Percentiles rank a stretch among this genome's conserved stretches.
These are phyloP conservation scores for Myioborus melanocephalus DNA, from an alignment of 2,797 vertebrate species.

Conservation along the genomic window DNA sequence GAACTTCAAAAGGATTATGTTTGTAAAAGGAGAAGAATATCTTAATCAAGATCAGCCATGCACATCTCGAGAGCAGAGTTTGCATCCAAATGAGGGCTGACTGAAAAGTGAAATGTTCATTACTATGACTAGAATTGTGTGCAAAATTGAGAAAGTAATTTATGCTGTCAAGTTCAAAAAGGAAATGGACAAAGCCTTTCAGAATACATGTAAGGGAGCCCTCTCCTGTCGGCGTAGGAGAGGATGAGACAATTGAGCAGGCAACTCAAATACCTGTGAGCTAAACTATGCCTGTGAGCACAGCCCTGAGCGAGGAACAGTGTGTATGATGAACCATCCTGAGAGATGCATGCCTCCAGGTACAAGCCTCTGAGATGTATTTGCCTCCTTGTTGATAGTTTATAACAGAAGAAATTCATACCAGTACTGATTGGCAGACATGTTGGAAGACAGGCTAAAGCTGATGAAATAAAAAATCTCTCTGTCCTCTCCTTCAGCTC, in stretches of 20 bases:
- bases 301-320: neutral
- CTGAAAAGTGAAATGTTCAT: conserved; percentile 42
- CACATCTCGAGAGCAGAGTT: conserved; percentile 17
- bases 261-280: neutral
- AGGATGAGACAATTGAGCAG: neutral
- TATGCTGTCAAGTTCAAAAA: conserved; percentile 22
- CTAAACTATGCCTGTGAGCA: neutral
- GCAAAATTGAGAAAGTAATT: conserved; percentile 37
- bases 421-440: neutral
- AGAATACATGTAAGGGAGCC: neutral
- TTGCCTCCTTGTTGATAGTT: neutral
- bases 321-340: neutral
- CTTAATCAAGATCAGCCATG: conserved; percentile 62
- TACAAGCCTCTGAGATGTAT: neutral
- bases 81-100: conserved; percentile 50
- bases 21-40: conserved; percentile 46
- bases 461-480: neutral
- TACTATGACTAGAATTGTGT: conserved; percentile 11
- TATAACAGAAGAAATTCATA: neutral
- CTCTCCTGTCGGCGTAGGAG: neutral
- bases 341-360: neutral
- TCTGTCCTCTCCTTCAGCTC: neutral
- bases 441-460: neutral
- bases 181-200: neutral
- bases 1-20: conserved; percentile 46